Evolutionary conservation across 2,113 vertebrate genomes (phyloP).

Genomic region (Nymphicus hollandicus): DNA sequence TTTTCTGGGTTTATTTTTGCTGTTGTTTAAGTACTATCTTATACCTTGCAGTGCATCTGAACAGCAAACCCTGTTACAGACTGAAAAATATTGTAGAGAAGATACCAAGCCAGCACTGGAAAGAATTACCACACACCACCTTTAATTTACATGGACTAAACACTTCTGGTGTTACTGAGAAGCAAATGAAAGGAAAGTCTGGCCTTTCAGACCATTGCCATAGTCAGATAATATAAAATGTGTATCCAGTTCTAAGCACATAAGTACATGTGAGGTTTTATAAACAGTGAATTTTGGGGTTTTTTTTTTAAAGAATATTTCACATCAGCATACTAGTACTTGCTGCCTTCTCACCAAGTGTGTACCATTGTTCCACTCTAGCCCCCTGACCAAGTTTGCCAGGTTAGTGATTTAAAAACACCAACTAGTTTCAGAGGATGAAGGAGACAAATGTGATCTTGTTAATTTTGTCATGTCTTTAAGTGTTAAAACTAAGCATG

Average conservation of each 20-base stretch:
- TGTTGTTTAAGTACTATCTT: background rate
- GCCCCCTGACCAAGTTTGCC: background rate
- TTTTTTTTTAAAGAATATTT: background rate
- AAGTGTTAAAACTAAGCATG: background rate
- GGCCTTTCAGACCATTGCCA: background rate
- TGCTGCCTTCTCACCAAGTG: background rate
- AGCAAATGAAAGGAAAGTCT: background rate
- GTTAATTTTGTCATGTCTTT: background rate
- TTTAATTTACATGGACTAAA: background rate
- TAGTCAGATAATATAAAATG: background rate
- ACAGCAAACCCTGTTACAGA: background rate
- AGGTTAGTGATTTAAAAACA: background rate
- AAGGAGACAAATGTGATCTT: background rate
- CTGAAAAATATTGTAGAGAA: background rate
- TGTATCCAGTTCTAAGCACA: background rate
- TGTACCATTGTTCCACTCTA: background rate
- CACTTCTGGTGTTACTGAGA: background rate
- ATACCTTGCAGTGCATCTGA: background rate
- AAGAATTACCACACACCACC: background rate
- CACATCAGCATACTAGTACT: background rate
- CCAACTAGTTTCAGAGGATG: background rate
- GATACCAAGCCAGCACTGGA: background rate
- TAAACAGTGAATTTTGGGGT: fast-evolving
- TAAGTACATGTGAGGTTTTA: background rate
- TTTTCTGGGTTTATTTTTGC: background rate